phyloP scores from a whole-genome alignment of 2,797 vertebrate genomes.

The Cottoperca gobio region DNA sequence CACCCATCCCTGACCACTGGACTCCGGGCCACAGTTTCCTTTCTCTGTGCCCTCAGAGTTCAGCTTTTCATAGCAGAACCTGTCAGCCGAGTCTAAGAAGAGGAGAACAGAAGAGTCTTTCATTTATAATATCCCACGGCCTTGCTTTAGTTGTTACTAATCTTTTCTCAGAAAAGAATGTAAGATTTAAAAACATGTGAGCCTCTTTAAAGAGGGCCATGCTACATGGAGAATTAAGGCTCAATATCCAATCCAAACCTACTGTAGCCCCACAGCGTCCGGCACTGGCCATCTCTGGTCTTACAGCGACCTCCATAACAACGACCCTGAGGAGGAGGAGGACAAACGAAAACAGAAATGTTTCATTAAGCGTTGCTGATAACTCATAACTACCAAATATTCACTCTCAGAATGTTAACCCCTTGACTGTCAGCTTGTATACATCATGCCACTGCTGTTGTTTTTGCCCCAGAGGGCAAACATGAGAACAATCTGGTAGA shows the following conservation, averaged over 20 bases:
- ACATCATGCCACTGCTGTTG: too few species aligned
- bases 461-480: too few species aligned
- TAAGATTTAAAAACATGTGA: neutral
- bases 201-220: slow-evolving; percentile 1
- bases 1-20: slow-evolving; percentile 88
- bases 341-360: neutral
- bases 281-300: slow-evolving; percentile 94
- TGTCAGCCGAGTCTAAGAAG: slow-evolving; percentile 89
- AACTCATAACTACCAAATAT: too few species aligned
- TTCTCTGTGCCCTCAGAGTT: slow-evolving; percentile 95
- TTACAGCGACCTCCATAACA: slow-evolving; percentile 97
- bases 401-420: too few species aligned
- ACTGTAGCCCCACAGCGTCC: slow-evolving; percentile 92
- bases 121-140: neutral
- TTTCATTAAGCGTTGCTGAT: neutral
- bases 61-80: slow-evolving; percentile 97
- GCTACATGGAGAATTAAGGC: neutral
- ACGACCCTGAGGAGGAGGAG: slow-evolving; percentile 86
- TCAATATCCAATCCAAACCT: slow-evolving; percentile 72
- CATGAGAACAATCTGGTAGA: too few species aligned
- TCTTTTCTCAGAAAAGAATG: neutral
- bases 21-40: slow-evolving; percentile 93
- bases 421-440: too few species aligned
- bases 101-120: slow-evolving; percentile 10
- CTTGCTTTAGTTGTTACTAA: neutral